Conservation (phyloP, 2,113 vertebrate species). For the Eulacestoma nigropectus region DNA sequence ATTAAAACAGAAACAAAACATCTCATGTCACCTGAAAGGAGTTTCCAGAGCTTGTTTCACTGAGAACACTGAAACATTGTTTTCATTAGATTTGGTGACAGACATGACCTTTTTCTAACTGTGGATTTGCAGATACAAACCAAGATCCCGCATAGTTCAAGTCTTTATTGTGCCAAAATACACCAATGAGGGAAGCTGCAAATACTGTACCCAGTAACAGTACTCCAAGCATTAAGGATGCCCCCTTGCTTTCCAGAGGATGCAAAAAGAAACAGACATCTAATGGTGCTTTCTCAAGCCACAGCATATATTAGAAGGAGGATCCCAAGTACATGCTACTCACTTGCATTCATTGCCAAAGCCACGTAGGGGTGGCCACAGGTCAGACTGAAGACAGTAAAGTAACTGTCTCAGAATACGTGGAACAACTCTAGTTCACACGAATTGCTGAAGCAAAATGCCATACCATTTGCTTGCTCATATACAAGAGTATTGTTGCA, state of each 20-base stretch:
- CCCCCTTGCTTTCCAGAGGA: not conserved
- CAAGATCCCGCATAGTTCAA: not conserved
- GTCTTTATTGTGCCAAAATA: not conserved
- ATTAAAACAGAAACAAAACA: not conserved
- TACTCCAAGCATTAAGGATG: not conserved
- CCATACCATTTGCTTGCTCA: not conserved
- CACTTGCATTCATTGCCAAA: not conserved
- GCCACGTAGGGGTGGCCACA: accelerated
- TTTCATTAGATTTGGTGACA: not conserved
- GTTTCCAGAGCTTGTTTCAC: not conserved
- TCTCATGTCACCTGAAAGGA: not conserved
- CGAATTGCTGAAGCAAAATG: not conserved
- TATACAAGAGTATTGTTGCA: not conserved
- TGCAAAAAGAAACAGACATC: not conserved
- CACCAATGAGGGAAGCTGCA: not conserved
- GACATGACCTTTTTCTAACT: not conserved
- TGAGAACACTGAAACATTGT: not conserved
- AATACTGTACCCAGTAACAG: not conserved
- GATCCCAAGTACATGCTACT: accelerated
- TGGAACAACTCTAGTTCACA: not conserved
- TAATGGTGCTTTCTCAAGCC: not conserved
- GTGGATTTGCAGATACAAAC: not conserved
- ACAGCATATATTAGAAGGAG: not conserved
- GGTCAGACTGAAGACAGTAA: not conserved
- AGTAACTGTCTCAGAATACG: not conserved